Conservation (phyloP, 2,113 vertebrate genomes). For the Echinops telfairi region DNA sequence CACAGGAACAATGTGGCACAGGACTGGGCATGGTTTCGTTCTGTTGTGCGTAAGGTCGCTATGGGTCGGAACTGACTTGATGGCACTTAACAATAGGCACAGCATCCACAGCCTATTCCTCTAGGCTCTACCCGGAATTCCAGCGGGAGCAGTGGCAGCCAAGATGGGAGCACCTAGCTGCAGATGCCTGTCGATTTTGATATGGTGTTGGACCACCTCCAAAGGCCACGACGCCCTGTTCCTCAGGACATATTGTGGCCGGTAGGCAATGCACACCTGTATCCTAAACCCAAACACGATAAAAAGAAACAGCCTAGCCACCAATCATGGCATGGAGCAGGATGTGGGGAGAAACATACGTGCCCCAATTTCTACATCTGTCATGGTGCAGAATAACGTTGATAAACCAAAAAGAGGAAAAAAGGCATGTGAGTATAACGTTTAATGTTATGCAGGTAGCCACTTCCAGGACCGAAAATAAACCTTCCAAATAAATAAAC, state of each 20-base stretch:
- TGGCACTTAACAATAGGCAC: no score
- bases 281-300: conserved; percentile 42
- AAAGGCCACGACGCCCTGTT: neutral
- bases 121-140: neutral
- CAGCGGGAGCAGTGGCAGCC: neutral
- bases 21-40: no score
- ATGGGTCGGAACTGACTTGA: no score
- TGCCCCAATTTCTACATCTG: neutral
- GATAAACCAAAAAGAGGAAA: conserved; percentile 6
- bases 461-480: conserved; percentile 29
- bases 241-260: no score
- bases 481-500: neutral
- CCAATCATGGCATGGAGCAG: neutral
- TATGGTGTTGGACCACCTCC: neutral
- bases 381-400: conserved; percentile 1
- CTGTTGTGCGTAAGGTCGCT: no score
- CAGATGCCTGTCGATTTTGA: neutral
- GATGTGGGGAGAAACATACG: neutral
- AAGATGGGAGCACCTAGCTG: no score
- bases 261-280: neutral
- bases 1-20: no score
- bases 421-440: neutral
- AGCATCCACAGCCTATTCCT: no score
- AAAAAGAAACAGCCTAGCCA: conserved; percentile 20
- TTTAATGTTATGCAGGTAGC: conserved; percentile 28